Conservation (phyloP, 2,113 vertebrate genomes). For the Barnardius zonarius region DNA sequence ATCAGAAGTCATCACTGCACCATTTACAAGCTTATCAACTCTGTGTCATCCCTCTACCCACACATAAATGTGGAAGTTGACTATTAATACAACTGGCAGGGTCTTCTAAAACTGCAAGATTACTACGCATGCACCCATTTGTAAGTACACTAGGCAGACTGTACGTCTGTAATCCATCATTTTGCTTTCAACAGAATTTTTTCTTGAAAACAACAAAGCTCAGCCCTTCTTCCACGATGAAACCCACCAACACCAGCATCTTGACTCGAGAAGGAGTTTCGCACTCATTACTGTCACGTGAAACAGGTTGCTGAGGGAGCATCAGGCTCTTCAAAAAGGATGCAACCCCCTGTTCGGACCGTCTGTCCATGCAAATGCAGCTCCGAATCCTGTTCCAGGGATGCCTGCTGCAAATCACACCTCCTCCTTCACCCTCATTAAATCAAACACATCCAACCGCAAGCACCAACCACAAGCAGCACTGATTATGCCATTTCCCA, state of each 20-base stretch:
- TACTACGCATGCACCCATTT: not conserved
- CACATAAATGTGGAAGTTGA: not conserved
- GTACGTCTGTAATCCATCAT: not conserved
- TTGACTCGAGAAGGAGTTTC: not conserved
- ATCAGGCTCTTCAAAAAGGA: not conserved
- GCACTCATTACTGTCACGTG: rapidly evolving
- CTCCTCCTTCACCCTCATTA: not conserved
- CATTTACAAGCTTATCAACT: not conserved
- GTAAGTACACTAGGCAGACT: not conserved
- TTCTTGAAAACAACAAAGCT: not conserved
- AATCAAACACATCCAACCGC: not conserved
- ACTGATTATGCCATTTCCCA: not conserved
- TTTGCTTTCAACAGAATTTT: not conserved
- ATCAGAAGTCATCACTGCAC: conserved; percentile 1
- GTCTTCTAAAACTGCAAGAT: not conserved
- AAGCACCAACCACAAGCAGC: not conserved
- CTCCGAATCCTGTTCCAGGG: not conserved
- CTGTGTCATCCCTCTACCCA: conserved; percentile 34
- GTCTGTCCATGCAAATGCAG: not conserved
- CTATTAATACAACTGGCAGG: not conserved
- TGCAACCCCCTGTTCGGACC: not conserved
- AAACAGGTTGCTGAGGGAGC: not conserved
- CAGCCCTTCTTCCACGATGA: not conserved
- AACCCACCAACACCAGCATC: not conserved
- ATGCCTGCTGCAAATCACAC: not conserved